Base-by-base conservation (phyloP, 37 sponge, comb jelly and placozoan species). In the Dysidea cf. avara region DNA sequence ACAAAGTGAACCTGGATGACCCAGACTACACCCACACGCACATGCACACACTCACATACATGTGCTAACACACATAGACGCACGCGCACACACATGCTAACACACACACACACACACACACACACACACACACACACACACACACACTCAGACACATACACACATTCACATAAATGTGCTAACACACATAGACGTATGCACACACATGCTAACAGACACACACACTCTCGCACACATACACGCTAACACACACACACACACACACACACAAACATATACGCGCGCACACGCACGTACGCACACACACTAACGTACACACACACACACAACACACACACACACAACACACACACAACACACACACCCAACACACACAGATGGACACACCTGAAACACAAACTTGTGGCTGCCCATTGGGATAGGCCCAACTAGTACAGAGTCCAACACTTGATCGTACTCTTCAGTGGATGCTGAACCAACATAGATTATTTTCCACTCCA, bases 401-500 rank as follows among this genome's bases (percentile, higher is more conserved):
- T 83, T 80, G 74, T 98, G 99, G 49, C 79, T 83, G 0, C 99
- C 99, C 13, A 83, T 88, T 18, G 99, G 96, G 17, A 98, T 86
- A 18, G 99, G 99, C 13, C 99, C 99, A 9, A 98, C 99, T 7
- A 98, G 61, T 0, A 98, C 90, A 36, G 90, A 86, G 79, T 98
- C 99, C 13, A 98, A 67, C 0, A 83, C 78, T 52, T 98, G 99
- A 40, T 98, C 99, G 67, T 89, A 76, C 3, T 88, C 65, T 40
- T 95, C 91, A 69, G 73, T 89, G 13, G 90, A 80, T 13, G 99
- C 99, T 40, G 96, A 95, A 3, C 99, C 99, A 0, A 98, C 99
- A 59, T 98, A 98, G 39, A 98, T 88, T 22, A 98, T 87, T 71
- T 98, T 94, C 92, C 94, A 98, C 63, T 98, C 99, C 57, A 98